Percentiles rank a stretch among this genome's conserved stretches.
Evolutionary conservation across 2,797 vertebrate species (phyloP).

Genomic region (Scolopax rusticola): DNA sequence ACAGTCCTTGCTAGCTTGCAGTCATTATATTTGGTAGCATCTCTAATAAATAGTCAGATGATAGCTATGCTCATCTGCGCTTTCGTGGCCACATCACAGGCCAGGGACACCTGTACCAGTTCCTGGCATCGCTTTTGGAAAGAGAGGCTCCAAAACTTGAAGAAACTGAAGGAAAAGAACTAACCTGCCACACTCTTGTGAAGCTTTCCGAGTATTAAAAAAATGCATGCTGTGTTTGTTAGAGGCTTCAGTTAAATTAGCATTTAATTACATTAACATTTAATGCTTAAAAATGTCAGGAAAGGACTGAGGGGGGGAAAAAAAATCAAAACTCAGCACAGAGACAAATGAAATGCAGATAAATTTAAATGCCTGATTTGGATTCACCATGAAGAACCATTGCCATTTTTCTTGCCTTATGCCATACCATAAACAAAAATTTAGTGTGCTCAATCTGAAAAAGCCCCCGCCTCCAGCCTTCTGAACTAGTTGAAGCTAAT

Average conservation of each 20-base stretch:
- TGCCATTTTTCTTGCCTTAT: not conserved
- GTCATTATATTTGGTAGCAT: not conserved
- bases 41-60: not conserved
- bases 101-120: not conserved
- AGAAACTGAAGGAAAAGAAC: not conserved
- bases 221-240: not conserved
- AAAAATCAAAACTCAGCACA: not conserved
- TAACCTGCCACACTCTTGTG: not conserved
- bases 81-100: not conserved
- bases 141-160: not conserved
- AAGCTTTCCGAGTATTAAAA: not conserved
- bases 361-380: not conserved
- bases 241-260: conserved; percentile 1
- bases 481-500: not conserved
- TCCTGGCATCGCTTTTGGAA: not conserved
- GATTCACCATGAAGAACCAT: not conserved
- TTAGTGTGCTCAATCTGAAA: not conserved
- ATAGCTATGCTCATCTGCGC: not conserved
- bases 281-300: conserved; percentile 56
- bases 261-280: conserved; percentile 49
- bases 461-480: not conserved
- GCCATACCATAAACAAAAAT: not conserved
- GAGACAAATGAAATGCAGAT: not conserved
- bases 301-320: not conserved
- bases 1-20: not conserved